Percentiles rank a stretch among this genome's conserved stretches.
Evolutionary conservation across 2,888 invertebrate species (phyloP).

Genomic region (Agonopterix arenella): DNA sequence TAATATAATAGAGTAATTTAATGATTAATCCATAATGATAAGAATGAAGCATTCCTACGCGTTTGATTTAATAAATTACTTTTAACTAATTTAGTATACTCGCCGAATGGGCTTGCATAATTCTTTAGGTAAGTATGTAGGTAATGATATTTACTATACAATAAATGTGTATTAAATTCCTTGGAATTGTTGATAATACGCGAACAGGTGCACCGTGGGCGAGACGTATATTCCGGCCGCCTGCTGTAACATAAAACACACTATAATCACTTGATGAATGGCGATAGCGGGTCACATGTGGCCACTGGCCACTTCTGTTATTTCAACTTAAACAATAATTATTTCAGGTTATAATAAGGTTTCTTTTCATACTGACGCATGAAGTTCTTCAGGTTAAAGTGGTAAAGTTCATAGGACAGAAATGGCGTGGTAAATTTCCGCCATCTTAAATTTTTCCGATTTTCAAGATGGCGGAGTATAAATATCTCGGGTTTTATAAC

Average conservation of each 20-base stretch:
- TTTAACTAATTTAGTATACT: conserved; percentile 82
- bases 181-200: conserved; percentile 66
- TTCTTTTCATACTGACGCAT: too few relatives aligned
- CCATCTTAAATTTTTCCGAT: too few relatives aligned
- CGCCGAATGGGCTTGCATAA: conserved; percentile 66
- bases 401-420: too few relatives aligned
- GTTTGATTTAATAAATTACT: conserved; percentile 78
- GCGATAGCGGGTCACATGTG: too few relatives aligned
- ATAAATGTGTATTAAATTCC: conserved; percentile 67
- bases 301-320: too few relatives aligned
- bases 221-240: conserved; percentile 32
- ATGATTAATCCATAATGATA: conserved; percentile 77
- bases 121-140: conserved; percentile 58
- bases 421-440: too few relatives aligned
- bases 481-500: too few relatives aligned
- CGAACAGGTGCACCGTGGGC: conserved; percentile 51
- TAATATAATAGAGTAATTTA: conserved; percentile 78
- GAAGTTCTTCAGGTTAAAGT: too few relatives aligned
- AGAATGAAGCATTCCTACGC: conserved; percentile 78
- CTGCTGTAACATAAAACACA: conserved; percentile 34
- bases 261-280: too few relatives aligned
- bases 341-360: too few relatives aligned
- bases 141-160: conserved; percentile 72
- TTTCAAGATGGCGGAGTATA: too few relatives aligned
- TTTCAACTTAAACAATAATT: too few relatives aligned